Conservation (phyloP, 2,113 vertebrate species). For the Peromyscus maniculatus region DNA sequence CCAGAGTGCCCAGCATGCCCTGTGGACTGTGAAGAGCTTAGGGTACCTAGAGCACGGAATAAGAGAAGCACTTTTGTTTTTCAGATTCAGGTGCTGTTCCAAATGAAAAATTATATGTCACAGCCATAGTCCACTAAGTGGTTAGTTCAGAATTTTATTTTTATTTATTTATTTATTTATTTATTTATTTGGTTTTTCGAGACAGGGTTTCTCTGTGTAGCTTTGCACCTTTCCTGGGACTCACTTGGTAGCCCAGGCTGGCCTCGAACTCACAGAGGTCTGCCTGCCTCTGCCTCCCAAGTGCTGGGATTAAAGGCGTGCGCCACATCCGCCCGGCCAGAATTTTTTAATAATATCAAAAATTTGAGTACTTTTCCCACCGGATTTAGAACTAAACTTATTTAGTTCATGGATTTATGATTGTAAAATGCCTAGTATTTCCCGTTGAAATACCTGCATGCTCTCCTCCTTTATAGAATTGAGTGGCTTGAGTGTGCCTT, state of each 20-base stretch:
- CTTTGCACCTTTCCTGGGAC: too few relatives aligned
- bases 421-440: conserved; percentile 21
- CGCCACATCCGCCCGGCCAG: too few relatives aligned
- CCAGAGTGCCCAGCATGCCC: neutral
- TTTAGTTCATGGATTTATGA: neutral
- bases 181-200: too few relatives aligned
- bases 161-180: too few relatives aligned
- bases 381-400: conserved; percentile 42
- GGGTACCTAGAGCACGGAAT: neutral
- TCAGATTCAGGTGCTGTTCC: neutral
- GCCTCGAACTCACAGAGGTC: too few relatives aligned
- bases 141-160: conserved; percentile 2
- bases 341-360: conserved; percentile 26
- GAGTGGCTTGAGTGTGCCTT: neutral
- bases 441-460: neutral
- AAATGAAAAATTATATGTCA: neutral
- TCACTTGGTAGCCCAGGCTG: too few relatives aligned
- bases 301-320: too few relatives aligned
- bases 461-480: neutral
- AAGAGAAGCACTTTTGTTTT: neutral
- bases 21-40: neutral
- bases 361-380: neutral
- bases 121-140: neutral
- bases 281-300: too few relatives aligned
- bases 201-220: too few relatives aligned